Evolutionary conservation across 2,888 invertebrate genomes (phyloP).

Genomic region (Amphipoea oculea): DNA sequence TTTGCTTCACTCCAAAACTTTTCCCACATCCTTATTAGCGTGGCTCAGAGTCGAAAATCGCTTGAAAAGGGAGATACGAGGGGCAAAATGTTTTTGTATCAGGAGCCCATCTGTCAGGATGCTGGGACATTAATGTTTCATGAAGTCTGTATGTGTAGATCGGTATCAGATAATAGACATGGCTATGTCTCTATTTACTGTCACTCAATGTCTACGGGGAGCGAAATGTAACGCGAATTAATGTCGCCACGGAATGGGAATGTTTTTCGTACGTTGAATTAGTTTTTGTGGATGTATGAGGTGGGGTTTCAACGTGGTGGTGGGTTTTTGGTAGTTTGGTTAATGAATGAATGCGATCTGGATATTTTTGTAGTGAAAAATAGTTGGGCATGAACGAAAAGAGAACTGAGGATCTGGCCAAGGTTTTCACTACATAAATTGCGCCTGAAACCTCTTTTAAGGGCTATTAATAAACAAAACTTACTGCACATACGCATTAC

Average conservation of each 20-base stretch:
- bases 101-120: conserved; percentile 84
- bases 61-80: conserved; percentile 37
- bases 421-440: neutral
- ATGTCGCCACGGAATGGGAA: conserved; percentile 48
- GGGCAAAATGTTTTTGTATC: conserved; percentile 78
- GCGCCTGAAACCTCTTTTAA: neutral
- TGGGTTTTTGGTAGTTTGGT: neutral
- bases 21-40: conserved; percentile 3
- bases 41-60: conserved; percentile 62
- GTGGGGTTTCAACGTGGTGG: conserved; percentile 1
- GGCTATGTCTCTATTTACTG: conserved; percentile 83
- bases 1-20: conserved; percentile 20
- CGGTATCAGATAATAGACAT: conserved; percentile 88
- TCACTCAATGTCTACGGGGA: conserved; percentile 80
- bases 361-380: neutral
- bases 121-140: conserved; percentile 86
- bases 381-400: neutral
- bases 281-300: conserved; percentile 38
- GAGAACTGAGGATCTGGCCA: too few species aligned
- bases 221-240: conserved; percentile 66
- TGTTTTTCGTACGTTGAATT: conserved; percentile 65
- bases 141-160: conserved; percentile 84
- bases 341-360: neutral
- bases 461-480: neutral
- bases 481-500: neutral